Evolutionary conservation across 2,113 vertebrate species (phyloP).

Genomic region (Psammodynastes pulverulentus): DNA sequence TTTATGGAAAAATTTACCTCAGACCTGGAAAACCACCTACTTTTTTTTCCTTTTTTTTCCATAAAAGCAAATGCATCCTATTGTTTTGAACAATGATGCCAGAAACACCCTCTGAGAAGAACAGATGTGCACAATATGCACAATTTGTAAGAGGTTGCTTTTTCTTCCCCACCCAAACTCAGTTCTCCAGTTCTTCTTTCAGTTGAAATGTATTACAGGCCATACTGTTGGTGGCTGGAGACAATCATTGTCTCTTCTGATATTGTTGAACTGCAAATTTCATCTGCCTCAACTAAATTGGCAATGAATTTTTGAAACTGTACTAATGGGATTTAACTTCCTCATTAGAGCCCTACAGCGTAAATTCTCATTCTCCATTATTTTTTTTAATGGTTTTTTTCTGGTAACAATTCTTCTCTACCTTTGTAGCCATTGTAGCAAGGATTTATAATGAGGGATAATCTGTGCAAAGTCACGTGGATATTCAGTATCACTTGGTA

Average conservation of each 20-base stretch:
- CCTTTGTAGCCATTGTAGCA: background rate
- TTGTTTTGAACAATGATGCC: background rate
- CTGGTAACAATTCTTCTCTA: background rate
- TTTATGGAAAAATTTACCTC: slow-evolving; percentile 18
- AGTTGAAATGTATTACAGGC: background rate
- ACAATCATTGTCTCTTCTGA: background rate
- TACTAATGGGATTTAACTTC: background rate
- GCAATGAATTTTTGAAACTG: background rate
- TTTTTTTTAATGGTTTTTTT: background rate
- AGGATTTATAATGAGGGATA: background rate
- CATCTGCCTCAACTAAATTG: background rate
- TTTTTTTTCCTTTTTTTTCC: background rate
- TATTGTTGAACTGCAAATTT: background rate
- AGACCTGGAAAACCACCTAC: background rate
- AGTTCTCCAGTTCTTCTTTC: background rate
- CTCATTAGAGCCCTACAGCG: background rate
- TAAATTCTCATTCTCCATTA: background rate
- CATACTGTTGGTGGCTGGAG: background rate
- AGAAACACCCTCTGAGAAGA: background rate
- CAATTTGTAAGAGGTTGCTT: background rate
- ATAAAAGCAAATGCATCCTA: background rate
- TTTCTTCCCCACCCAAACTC: too few species aligned
- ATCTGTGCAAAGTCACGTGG: background rate
- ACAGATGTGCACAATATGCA: background rate
- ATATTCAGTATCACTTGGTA: background rate